Base-by-base conservation (phyloP, 2,888 invertebrate species). In the Dicyrtomina minuta region DNA sequence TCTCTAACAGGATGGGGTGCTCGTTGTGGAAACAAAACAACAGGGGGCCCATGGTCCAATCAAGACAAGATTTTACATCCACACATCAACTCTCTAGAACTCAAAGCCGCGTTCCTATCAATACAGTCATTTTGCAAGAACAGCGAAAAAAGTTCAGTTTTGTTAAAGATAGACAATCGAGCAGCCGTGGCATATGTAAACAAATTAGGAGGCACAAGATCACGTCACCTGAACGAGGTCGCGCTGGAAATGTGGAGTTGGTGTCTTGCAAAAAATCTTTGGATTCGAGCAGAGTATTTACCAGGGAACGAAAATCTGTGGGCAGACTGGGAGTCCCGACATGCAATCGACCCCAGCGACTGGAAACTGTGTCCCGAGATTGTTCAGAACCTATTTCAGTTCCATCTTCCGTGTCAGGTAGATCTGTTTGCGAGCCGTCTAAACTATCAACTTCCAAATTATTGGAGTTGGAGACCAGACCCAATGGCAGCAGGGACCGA, bases 401-500 rank as follows among this genome's bases (percentile, higher is more conserved):
- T 24, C 12, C 60, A 44, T 24, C 53, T 13, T 13, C 5, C 5
- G 2, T 68, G 67, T 33, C 2, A 55, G 1, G 68, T 71, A 13
- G 68, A 71, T 22, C 22, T 70, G 24, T 70, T 70, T 61, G 70
- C 70, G 2, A 70, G 46, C 51, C 58, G 66, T 10, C 43, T 24
- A 13, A 70, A 60, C 39, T 20, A 53, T 12, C 71, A 71, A 43
- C 49, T 71, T 0, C 51, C 61, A 1, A 24, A 26, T 1, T 65
- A 65, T 46, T 71, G 65, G 65, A 71, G 71, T 33, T 72, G 70
- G 64, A 56, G 24, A 20, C 70, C 66, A 1, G 69, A 70, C 51
- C 69, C 72, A 1, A 1, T n/a, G 3, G 26, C 53, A 0, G 64
- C 56, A 27, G 64, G 70, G 13, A 26, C 27, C 1, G 64, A 67